phyloP scores from a whole-genome alignment of 2,888 invertebrate species.

The Bursaphelenchus okinawaensis region DNA sequence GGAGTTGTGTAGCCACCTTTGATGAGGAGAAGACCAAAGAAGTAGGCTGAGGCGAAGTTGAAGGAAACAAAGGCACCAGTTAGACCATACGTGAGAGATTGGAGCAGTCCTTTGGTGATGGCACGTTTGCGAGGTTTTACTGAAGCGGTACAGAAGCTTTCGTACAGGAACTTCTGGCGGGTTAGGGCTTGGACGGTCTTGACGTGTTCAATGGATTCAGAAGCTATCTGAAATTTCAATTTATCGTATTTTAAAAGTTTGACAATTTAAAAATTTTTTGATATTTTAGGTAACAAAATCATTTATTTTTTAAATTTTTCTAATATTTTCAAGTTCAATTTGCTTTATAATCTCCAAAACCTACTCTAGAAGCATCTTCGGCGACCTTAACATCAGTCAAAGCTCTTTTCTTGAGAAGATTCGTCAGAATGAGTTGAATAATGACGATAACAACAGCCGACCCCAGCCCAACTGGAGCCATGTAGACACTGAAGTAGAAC shows the following conservation, averaged over 20 bases:
- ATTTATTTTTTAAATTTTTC: not conserved
- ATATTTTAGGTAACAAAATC: no score
- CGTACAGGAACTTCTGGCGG: conserved; percentile 21
- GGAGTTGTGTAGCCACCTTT: conserved; percentile 15
- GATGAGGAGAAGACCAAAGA: conserved; percentile 7
- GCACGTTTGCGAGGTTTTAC: conserved; percentile 20
- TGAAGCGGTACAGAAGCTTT: conserved; percentile 22
- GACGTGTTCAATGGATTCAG: conserved; percentile 35
- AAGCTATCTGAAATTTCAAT: conserved; percentile 20
- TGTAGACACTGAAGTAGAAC: conserved; percentile 48
- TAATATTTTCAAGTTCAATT: no score
- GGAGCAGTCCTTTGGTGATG: conserved; percentile 17
- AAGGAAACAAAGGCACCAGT: not conserved
- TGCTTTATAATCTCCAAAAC: no score
- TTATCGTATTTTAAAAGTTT: not conserved
- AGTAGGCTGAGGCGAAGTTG: conserved; percentile 8
- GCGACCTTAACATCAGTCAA: conserved; percentile 40
- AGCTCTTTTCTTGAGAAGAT: conserved; percentile 43
- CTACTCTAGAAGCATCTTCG: conserved; percentile 22
- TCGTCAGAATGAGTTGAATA: conserved; percentile 36
- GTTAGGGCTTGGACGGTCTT: conserved; percentile 33
- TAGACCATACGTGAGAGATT: not conserved
- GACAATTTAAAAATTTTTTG: conserved; percentile 4
- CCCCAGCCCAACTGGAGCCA: conserved; percentile 48
- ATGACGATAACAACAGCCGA: conserved; percentile 36